Evolutionary conservation across 2,797 vertebrate genomes (phyloP), one percentile per base, ranked within the genome.

Genomic region (Hippoglossus hippoglossus): DNA sequence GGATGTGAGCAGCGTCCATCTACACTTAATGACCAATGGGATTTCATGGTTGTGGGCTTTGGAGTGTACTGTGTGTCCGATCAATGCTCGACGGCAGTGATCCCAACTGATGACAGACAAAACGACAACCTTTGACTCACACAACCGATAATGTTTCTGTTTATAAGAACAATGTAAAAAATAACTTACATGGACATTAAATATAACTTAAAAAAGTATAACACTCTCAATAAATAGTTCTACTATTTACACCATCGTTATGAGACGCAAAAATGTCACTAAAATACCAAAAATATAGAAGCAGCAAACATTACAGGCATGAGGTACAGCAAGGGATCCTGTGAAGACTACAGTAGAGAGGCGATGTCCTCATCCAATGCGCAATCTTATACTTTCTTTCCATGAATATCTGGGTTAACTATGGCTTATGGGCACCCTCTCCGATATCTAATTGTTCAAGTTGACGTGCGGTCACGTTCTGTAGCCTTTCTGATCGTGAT

Each of bases 191-290:
- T 96, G 96, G 95, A 97, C 95, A 96, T 94, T 96, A 97, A 97
- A 98, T 98, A 99, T 97, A 98, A 98, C 96, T 99, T 98, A 97
- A 97, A 97, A 97, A 97, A 96, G 96, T 96, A 98, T 97, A 98
- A 97, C 96, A 96, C 97, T 98, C 97, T 98, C 96, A 99, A 99
- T 99, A 99, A 99, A 99, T 99, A 99, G 96, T 96, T 98, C 96
- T 97, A 97, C 96, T 98, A 99, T 99, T 96, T 99, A 99, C 97
- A 99, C 95, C 96, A 96, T 97, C 94, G 95, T 95, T 95, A 95
- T 96, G 95, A 97, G 95, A 97, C 92, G 96, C 96, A 97, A 96
- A 96, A 91, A 90, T 82, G 75, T 97, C 94, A 97, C 87, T 87
- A 94, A 91, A 89, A 93, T 92, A 93, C 83, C 94, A 95, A 94